A percentile compares a stretch with the other conserved stretches of the same genome.
Conservation (phyloP, 2,888 invertebrate species). For the Calliopum simillimum region DNA sequence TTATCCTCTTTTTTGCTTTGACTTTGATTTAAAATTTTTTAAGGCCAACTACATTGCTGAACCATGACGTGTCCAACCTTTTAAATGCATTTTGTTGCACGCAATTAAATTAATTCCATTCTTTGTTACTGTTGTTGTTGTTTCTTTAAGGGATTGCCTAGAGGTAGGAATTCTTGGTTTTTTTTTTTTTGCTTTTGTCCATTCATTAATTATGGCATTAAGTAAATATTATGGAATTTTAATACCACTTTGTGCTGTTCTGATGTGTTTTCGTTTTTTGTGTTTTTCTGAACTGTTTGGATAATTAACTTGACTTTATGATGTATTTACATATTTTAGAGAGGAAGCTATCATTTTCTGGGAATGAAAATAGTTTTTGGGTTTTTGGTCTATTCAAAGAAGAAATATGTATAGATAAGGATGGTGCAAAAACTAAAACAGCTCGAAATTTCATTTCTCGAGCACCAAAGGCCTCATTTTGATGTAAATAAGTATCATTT, state of each 20-base stretch:
- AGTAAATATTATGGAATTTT: constrained; percentile 26
- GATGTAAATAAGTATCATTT: too few relatives aligned
- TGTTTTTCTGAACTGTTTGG: constrained; percentile 2
- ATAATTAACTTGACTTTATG: constrained; percentile 7
- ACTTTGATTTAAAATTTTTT: constrained; percentile 32
- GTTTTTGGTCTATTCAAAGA: background rate
- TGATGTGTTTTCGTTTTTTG: constrained; percentile 1
- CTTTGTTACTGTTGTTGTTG: constrained; percentile 32
- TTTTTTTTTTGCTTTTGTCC: background rate
- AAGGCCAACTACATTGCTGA: constrained; percentile 36
- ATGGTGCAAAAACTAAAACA: too few relatives aligned
- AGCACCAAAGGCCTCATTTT: too few relatives aligned
- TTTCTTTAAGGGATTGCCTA: constrained; percentile 2
- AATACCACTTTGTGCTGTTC: background rate
- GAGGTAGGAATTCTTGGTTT: background rate
- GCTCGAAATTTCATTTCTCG: too few relatives aligned
- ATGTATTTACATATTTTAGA: background rate
- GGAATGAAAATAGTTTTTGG: background rate
- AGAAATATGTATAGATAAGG: too few relatives aligned
- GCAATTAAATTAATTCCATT: constrained; percentile 48
- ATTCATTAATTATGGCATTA: constrained; percentile 33
- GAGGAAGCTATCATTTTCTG: background rate
- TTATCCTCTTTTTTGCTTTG: background rate
- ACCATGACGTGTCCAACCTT: constrained; percentile 38
- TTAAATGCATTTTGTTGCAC: constrained; percentile 47